Conservation (phyloP, 1,140 invertebrate species). For the Thaumatotibia leucotreta region DNA sequence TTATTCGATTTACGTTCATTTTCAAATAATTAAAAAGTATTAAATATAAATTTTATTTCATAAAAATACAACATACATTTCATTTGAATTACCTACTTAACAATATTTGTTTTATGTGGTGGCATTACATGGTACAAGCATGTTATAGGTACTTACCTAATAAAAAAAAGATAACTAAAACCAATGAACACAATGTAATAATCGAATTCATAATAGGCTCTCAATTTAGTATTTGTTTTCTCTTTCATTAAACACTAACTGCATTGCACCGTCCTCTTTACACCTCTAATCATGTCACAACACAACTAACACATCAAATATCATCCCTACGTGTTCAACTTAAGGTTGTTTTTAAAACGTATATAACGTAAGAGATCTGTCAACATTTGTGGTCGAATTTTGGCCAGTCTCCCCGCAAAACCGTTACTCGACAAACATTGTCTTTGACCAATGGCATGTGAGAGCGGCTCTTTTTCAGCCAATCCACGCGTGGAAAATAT, state of each 20-base stretch:
- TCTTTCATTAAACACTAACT: slow-evolving; percentile 6
- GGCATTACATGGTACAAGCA: no score
- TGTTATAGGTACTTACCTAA: no score
- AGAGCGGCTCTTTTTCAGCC: slow-evolving; percentile 60
- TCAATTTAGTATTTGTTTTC: slow-evolving; percentile 1
- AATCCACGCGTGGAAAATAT: slow-evolving; percentile 54
- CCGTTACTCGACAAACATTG: slow-evolving; percentile 68
- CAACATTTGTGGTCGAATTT: slow-evolving; percentile 69
- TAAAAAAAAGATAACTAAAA: no score
- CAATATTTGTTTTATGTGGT: no score
- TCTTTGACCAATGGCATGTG: slow-evolving; percentile 71
- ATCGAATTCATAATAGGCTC: background rate
- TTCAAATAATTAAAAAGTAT: no score
- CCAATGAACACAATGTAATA: no score
- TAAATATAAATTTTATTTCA: no score
- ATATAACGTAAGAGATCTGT: slow-evolving; percentile 37
- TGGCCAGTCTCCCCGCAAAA: slow-evolving; percentile 67
- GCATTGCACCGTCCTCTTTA: slow-evolving; percentile 36
- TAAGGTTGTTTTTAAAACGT: slow-evolving; percentile 30
- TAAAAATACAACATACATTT: no score
- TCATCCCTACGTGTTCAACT: background rate
- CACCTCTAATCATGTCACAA: slow-evolving; percentile 17
- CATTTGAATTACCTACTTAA: no score
- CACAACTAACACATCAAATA: slow-evolving; percentile 11
- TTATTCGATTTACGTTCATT: no score